Conservation (phyloP, 2,797 vertebrate species). For the Chromobotia macracanthus region DNA sequence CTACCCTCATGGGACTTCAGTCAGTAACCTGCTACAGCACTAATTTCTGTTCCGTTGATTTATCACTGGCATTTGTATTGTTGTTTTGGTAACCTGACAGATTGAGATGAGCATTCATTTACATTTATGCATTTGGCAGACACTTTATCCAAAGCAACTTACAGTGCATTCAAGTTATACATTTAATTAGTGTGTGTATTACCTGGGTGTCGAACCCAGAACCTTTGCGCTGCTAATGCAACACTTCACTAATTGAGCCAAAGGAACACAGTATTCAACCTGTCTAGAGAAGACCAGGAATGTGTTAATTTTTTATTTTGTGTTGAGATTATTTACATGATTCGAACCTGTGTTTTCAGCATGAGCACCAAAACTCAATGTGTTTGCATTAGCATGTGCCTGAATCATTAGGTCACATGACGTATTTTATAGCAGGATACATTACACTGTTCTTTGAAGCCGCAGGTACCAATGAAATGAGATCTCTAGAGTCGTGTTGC, state of each 20-base stretch:
- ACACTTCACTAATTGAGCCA: too few relatives aligned
- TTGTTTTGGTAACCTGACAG: not conserved
- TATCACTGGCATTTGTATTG: not conserved
- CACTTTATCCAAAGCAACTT: too few relatives aligned
- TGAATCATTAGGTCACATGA: not conserved
- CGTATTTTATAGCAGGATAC: conserved; percentile 15
- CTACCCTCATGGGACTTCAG: not conserved
- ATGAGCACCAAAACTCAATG: not conserved
- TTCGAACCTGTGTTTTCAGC: not conserved
- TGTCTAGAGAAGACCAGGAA: too few relatives aligned
- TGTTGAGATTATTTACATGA: not conserved
- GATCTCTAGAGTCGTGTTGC: conserved; percentile 20
- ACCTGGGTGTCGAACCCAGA: too few relatives aligned
- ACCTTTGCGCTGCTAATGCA: too few relatives aligned
- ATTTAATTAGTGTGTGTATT: too few relatives aligned
- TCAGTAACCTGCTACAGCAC: not conserved
- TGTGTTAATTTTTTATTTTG: too few relatives aligned
- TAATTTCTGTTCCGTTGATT: not conserved
- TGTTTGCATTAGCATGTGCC: not conserved
- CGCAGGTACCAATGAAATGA: conserved; percentile 17
- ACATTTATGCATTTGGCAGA: too few relatives aligned
- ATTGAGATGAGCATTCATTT: not conserved
- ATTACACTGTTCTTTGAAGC: conserved; percentile 39
- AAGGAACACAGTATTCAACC: too few relatives aligned
- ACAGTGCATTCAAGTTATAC: too few relatives aligned